Conservation (phyloP, 2,113 vertebrate species). For the Oreocharis arfaki region DNA sequence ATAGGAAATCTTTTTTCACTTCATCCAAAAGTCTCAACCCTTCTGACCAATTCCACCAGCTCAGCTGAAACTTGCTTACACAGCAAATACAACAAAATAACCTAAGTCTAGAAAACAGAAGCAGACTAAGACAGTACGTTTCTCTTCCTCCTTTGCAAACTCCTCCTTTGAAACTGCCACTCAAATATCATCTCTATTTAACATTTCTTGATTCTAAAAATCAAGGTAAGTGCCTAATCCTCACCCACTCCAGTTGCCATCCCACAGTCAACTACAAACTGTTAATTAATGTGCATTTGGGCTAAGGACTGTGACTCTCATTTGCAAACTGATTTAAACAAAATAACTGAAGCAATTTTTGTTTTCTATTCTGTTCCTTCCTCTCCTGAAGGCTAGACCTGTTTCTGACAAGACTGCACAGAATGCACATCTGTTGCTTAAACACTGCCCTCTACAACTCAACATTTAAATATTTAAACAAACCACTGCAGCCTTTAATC, state of each 20-base stretch:
- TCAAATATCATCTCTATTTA: background rate
- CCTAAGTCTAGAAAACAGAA: constrained; percentile 10
- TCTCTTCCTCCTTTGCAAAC: constrained; percentile 16
- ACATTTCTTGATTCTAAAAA: background rate
- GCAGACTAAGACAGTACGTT: background rate
- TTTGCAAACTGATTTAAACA: background rate
- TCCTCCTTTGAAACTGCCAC: background rate
- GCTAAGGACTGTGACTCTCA: background rate
- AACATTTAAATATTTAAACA: background rate
- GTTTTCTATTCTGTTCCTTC: background rate
- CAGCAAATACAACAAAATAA: background rate
- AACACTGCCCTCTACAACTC: background rate
- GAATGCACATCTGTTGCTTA: background rate
- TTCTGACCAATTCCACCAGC: background rate
- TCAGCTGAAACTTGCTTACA: constrained; percentile 9
- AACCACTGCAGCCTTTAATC: background rate
- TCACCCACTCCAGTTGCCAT: background rate
- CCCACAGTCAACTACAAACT: background rate
- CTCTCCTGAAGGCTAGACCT: background rate
- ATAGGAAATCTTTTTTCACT: background rate
- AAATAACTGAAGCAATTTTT: background rate
- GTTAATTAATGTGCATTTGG: background rate
- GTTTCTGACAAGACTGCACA: background rate
- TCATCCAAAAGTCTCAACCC: background rate
- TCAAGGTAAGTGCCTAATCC: background rate